Evolutionary conservation across 2,113 vertebrate genomes (phyloP).

Genomic region (Actinemys pallida): DNA sequence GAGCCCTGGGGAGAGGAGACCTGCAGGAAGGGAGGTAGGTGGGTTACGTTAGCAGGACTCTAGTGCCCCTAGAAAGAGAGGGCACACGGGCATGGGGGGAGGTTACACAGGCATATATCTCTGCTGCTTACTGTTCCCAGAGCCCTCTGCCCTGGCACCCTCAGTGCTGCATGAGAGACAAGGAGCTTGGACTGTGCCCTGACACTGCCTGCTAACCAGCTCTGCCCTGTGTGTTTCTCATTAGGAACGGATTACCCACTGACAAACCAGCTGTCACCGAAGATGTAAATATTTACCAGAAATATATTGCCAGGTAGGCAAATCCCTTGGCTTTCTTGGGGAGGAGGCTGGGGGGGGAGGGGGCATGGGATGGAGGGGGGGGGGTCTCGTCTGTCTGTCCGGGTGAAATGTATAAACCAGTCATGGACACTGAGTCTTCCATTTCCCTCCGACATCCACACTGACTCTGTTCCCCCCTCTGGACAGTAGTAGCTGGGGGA

Average conservation of each 20-base stretch:
- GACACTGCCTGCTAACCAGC: conserved; percentile 72
- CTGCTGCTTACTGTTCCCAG: neutral
- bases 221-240: conserved; percentile 84
- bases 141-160: neutral
- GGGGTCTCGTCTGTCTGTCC: conserved; percentile 7
- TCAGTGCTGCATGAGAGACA: neutral
- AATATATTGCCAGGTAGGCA: conserved; percentile 99
- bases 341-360: conserved; percentile 36
- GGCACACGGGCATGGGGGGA: neutral
- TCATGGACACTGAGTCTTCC: neutral
- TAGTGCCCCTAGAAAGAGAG: neutral
- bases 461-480: neutral
- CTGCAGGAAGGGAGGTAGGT: neutral
- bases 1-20: neutral
- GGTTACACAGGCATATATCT: neutral
- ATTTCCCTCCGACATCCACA: conserved; percentile 44
- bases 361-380: conserved; percentile 60
- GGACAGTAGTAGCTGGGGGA: conserved; percentile 49
- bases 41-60: too few relatives aligned
- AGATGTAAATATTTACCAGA: conserved; percentile 99
- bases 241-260: conserved; percentile 97
- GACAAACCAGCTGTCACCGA: conserved; percentile 95
- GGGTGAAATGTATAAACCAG: conserved; percentile 29
- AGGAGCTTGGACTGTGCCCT: conserved; percentile 5
- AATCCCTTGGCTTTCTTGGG: conserved; percentile 72